phyloP scores from a whole-genome alignment of 2,113 vertebrate genomes.

The Protomyctophum bolini region DNA sequence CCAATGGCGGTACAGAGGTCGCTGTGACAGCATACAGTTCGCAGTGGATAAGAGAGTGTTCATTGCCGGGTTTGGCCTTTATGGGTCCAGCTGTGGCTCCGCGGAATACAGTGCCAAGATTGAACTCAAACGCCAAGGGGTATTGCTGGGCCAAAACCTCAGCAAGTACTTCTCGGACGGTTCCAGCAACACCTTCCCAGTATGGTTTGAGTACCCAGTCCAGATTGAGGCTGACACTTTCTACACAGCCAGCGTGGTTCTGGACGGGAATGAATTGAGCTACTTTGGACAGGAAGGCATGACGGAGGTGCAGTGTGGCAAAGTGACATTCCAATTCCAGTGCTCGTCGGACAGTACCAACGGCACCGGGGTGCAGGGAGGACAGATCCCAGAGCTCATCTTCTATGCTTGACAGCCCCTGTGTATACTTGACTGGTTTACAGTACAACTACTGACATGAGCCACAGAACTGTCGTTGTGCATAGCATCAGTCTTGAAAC shows the following conservation, averaged over 20 bases:
- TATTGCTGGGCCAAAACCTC: constrained; percentile 92
- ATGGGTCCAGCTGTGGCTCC: constrained; percentile 95
- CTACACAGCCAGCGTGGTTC: constrained; percentile 94
- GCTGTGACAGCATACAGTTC: constrained; percentile 98
- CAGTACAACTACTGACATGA: constrained; percentile 33
- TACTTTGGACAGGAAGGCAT: constrained; percentile 98
- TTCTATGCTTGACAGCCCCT: constrained; percentile 88
- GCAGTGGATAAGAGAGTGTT: constrained; percentile 96
- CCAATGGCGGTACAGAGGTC: constrained; percentile 96
- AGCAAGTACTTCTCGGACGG: constrained; percentile 98
- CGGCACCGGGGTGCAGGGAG: constrained; percentile 95
- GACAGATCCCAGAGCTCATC: constrained; percentile 96
- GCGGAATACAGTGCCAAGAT: constrained; percentile 97
- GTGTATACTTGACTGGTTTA: constrained; percentile 23
- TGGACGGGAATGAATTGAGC: constrained; percentile 95
- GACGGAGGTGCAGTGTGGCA: constrained; percentile 98
- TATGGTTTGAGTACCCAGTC: constrained; percentile 97
- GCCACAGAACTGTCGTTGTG: constrained; percentile 38
- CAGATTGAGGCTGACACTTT: constrained; percentile 97
- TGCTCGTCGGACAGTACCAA: constrained; percentile 98
- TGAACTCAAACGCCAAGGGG: constrained; percentile 93
- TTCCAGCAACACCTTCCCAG: constrained; percentile 95
- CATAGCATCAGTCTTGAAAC: constrained; percentile 27
- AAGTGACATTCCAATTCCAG: constrained; percentile 97
- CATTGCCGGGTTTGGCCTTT: constrained; percentile 94